These are phyloP conservation scores for Zaprionus ornatus DNA, from an alignment of 1,140 invertebrate species.

Conservation along the genomic window DNA sequence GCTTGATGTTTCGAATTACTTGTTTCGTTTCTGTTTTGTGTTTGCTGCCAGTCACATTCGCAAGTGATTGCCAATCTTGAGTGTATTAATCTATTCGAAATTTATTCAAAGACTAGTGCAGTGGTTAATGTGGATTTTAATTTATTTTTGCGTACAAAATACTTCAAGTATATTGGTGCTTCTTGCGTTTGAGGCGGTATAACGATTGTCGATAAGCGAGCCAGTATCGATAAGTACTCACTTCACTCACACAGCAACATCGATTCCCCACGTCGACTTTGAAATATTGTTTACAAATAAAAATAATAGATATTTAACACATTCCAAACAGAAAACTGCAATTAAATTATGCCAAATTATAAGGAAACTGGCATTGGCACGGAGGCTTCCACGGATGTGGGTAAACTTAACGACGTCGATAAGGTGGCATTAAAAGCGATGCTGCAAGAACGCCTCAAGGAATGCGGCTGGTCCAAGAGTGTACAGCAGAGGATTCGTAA, in stretches of 20 bases:
- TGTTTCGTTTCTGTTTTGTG: background rate
- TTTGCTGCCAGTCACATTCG: background rate
- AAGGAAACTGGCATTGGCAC: conserved; percentile 38
- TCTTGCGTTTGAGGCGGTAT: conserved; percentile 8
- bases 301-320: background rate
- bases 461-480: conserved; percentile 95
- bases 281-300: background rate
- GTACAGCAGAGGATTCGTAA: conserved; percentile 92
- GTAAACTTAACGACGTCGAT: background rate
- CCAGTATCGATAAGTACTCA: conserved; percentile 1
- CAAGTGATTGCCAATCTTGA: background rate
- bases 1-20: background rate
- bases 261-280: conserved; percentile 3
- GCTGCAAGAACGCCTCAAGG: conserved; percentile 90
- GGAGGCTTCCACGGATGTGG: background rate
- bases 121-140: background rate
- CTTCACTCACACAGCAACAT: background rate
- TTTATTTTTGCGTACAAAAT: background rate
- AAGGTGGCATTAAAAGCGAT: conserved; percentile 88
- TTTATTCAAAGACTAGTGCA: background rate
- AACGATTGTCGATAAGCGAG: background rate
- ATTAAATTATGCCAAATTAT: conserved; percentile 11
- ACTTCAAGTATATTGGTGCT: background rate
- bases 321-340: background rate
- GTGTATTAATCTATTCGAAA: background rate